Percentiles rank a stretch among this genome's conserved stretches.
Conservation (phyloP, 2,888 invertebrate genomes). For the Pterobdella sp. region DNA sequence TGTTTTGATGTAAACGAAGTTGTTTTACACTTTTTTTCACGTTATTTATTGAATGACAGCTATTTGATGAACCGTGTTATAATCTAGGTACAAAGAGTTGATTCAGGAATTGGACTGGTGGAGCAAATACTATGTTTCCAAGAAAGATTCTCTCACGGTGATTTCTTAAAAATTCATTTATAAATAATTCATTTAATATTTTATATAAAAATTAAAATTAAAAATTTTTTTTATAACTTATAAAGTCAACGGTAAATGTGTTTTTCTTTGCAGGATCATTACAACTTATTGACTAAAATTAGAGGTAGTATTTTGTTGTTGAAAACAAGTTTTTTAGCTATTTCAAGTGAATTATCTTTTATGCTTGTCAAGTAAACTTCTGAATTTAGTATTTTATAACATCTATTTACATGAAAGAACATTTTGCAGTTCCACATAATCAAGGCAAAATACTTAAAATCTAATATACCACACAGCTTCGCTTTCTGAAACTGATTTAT, state of each 20-base stretch:
- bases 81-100: conserved; percentile 32
- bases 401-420: too few relatives aligned
- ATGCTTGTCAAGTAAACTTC: too few relatives aligned
- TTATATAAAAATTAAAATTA: not conserved
- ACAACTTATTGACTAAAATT: not conserved
- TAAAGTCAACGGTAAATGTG: too few relatives aligned
- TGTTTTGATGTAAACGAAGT: too few relatives aligned
- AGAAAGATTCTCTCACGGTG: conserved; percentile 35
- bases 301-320: not conserved
- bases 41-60: too few relatives aligned
- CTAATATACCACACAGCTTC: conserved; percentile 5
- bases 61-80: not conserved
- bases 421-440: too few relatives aligned
- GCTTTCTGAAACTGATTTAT: not conserved
- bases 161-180: not conserved
- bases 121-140: conserved; percentile 40
- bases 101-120: conserved; percentile 40
- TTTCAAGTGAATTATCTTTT: too few relatives aligned
- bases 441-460: too few relatives aligned
- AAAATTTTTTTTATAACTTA: too few relatives aligned
- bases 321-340: too few relatives aligned
- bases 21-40: too few relatives aligned
- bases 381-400: not conserved
- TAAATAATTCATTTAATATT: not conserved
- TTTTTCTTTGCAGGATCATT: not conserved